Conservation (phyloP, 2,113 vertebrate genomes). For the Synchiropus splendidus region DNA sequence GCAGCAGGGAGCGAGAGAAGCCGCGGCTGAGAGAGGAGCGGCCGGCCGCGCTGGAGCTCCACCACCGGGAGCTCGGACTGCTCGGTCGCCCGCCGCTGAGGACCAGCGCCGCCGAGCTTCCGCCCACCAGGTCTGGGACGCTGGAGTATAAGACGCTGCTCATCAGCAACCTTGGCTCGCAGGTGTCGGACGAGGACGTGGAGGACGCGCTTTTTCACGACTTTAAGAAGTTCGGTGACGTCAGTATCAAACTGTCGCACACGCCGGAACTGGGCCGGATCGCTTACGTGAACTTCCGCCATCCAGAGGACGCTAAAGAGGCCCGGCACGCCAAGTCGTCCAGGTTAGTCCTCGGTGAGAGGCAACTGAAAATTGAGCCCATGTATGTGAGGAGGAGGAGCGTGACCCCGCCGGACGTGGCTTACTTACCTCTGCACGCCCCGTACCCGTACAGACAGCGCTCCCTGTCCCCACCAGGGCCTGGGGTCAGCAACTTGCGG, state of each 20-base stretch:
- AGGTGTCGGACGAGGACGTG: constrained; percentile 87
- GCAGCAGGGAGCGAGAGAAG: constrained; percentile 73
- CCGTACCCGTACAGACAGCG: constrained; percentile 81
- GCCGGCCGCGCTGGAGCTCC: constrained; percentile 61
- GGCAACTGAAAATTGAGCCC: constrained; percentile 87
- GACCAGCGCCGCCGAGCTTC: constrained; percentile 47
- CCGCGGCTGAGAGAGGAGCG: constrained; percentile 67
- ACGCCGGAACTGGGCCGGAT: constrained; percentile 89
- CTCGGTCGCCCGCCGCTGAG: constrained; percentile 54
- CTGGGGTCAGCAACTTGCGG: constrained; percentile 69
- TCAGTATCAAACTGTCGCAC: constrained; percentile 90
- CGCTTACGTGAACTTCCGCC: constrained; percentile 93
- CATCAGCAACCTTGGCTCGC: constrained; percentile 88
- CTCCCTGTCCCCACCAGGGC: constrained; percentile 79
- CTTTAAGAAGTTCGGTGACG: constrained; percentile 94
- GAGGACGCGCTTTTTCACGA: constrained; percentile 94
- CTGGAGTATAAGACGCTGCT: constrained; percentile 92
- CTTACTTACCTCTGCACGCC: constrained; percentile 74
- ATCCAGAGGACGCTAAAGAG: constrained; percentile 88
- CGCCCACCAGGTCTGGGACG: constrained; percentile 42
- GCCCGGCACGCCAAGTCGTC: constrained; percentile 81
- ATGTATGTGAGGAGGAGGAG: constrained; percentile 77
- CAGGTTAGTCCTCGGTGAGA: constrained; percentile 81
- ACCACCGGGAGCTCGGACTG: constrained; percentile 66
- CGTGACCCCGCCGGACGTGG: constrained; percentile 74